Evolutionary conservation across 64 coral and sea anemone species (phyloP).

Genomic region (Exaiptasia diaphana): DNA sequence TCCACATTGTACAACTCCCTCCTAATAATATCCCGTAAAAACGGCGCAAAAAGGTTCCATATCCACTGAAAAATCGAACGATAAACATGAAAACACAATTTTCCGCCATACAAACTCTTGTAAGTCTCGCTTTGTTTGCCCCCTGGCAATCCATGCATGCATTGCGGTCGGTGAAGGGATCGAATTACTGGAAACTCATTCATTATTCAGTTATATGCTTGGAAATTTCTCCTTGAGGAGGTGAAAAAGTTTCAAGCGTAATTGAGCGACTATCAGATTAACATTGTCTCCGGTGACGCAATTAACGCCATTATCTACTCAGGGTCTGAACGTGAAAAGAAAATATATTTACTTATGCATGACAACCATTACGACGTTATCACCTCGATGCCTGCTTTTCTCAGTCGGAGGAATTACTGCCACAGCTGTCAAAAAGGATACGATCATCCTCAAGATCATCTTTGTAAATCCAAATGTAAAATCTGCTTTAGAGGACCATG

Average conservation of each 20-base stretch:
- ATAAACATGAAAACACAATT: too few relatives aligned
- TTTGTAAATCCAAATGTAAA: not conserved
- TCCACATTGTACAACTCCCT: too few relatives aligned
- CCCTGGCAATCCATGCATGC: too few relatives aligned
- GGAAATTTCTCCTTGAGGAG: too few relatives aligned
- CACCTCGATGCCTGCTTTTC: slow-evolving; percentile 18
- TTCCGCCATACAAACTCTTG: too few relatives aligned
- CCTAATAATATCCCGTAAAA: too few relatives aligned
- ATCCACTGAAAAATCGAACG: too few relatives aligned
- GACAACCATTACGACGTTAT: slow-evolving; percentile 27
- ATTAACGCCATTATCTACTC: slow-evolving; percentile 20
- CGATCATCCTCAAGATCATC: not conserved
- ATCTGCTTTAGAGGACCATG: not conserved
- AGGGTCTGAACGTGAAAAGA: slow-evolving; percentile 26
- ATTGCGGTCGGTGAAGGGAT: too few relatives aligned
- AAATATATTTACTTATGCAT: slow-evolving; percentile 2
- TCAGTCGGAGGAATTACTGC: slow-evolving; percentile 15
- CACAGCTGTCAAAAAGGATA: slow-evolving; percentile 18
- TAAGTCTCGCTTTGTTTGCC: too few relatives aligned
- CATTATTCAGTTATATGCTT: too few relatives aligned
- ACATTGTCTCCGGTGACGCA: slow-evolving; percentile 26
- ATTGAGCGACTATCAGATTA: slow-evolving; percentile 28
- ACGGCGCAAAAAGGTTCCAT: too few relatives aligned
- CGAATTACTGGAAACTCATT: too few relatives aligned
- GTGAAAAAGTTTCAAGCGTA: slow-evolving; percentile 37